Conservation (phyloP, 2,888 invertebrate species). For the Hymenopus coronatus region DNA sequence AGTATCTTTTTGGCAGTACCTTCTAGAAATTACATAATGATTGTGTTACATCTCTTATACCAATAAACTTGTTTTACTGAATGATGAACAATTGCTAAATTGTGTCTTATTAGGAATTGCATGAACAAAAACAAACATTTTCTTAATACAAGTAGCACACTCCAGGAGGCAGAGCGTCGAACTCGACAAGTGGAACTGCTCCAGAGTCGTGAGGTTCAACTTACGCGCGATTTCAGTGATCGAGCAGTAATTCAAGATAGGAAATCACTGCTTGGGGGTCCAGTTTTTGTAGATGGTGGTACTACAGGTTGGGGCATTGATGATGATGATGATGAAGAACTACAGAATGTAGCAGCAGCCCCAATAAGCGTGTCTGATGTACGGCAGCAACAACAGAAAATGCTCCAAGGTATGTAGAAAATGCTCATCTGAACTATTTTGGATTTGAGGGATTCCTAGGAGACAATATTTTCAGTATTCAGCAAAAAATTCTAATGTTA, state of each 20-base stretch:
- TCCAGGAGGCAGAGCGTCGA: conserved; percentile 60
- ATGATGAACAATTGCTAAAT: too few species aligned
- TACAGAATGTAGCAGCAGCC: conserved; percentile 38
- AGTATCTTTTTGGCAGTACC: too few species aligned
- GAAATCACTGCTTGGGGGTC: not conserved
- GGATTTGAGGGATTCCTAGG: too few species aligned
- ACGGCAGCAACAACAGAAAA: conserved; percentile 56
- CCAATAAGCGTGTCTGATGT: conserved; percentile 51
- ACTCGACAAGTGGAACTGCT: conserved; percentile 59
- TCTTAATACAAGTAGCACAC: conserved; percentile 27
- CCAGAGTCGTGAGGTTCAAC: conserved; percentile 57
- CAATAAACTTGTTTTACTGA: too few species aligned
- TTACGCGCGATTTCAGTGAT: conserved; percentile 52
- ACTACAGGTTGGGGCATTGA: conserved; percentile 50
- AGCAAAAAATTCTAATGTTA: too few species aligned
- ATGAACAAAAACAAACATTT: not conserved
- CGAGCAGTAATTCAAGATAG: conserved; percentile 41
- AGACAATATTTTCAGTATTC: too few species aligned
- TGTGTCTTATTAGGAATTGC: too few species aligned
- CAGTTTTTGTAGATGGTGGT: conserved; percentile 49
- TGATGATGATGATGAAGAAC: conserved; percentile 43
- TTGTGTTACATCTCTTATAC: too few species aligned
- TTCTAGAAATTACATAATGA: too few species aligned
- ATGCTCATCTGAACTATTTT: not conserved
- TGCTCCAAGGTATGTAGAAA: conserved; percentile 53